Evolutionary conservation across 2,888 invertebrate species (phyloP), one percentile per base, ranked within the genome.

Genomic region (Hedychridium roseum): DNA sequence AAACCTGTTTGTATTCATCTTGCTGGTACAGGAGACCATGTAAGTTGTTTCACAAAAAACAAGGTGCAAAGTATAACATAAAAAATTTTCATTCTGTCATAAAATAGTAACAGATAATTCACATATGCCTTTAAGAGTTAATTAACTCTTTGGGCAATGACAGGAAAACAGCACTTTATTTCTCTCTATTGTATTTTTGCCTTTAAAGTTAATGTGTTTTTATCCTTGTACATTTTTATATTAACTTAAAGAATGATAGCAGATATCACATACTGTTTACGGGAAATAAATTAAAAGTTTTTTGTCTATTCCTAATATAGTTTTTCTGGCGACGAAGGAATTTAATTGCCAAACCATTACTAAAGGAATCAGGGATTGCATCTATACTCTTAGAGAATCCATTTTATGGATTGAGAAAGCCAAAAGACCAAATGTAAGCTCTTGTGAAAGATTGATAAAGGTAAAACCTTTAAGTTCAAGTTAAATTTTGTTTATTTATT

Each of bases 1-100:
- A 90, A 89, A 71, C 94, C 94, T 2, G 84, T 97, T 26, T 97
- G 97, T 77, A 84, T 99, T 56, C 97, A 98, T 74, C 83, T 98
- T 59, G 97, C 98, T 18, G 97, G 97, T 20, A 99, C 99, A 30
- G 99, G 98, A 32, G 98, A 99, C 82, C 98, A 99, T 84, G 94
- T 94, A 83, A 83, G 87, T 81, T 43, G 3, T 31, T 30, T 14
- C 17, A 18, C 32, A 42, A 20, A 11, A 6, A 27, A 37, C 36
- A 43, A 18, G 3, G 27, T 37, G n/a, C n/a, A n/a, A n/a, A n/a
- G n/a, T n/a, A n/a, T n/a, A n/a, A n/a, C n/a, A n/a, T n/a, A n/a
- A n/a, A n/a, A n/a, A n/a, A n/a, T n/a, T n/a, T n/a, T n/a, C n/a
- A n/a, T n/a, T n/a, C n/a, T n/a, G n/a, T n/a, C n/a, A n/a, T n/a